Evolutionary conservation across 2,113 vertebrate species (phyloP), one percentile per base, ranked within the genome.

Genomic region (Sorex araneus): DNA sequence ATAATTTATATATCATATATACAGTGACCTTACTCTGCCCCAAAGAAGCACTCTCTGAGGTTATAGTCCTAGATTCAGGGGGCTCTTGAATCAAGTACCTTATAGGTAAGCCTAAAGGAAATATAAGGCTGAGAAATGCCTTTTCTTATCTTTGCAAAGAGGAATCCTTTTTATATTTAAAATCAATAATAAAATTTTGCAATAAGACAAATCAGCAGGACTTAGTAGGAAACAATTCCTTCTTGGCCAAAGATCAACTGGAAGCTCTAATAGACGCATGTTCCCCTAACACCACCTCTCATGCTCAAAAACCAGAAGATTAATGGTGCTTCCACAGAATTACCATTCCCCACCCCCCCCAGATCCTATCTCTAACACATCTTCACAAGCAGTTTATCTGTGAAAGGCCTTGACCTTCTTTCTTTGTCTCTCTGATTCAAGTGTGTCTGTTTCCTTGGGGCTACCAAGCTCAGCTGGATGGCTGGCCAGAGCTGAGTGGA

Each of bases 381-480:
- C 90, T 78, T 90, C 92, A 69, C 80, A 80, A 94, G 93, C 19
- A 93, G 71, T 66, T 95, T 92, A 92, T 93, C 43, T 82, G 27
- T 32, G 67, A 90, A 34, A 64, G 94, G 93, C 84, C 70, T 87
- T 94, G 95, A 97, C 91, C 95, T 83, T 75, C 79, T 87, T 94
- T 95, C 84, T 96, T 77, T 91, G 87, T 83, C 85, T 50, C 83
- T 96, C 92, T 32, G 27, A 90, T 95, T 95, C 87, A 90, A 97
- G 76, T 88, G 81, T 87, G 93, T 96, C 96, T 97, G 94, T 54
- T 71, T 97, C 97, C 94, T 97, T 63, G 25, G 94, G 94, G 93
- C 12, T 86, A 96, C 97, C 89, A 91, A 95, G 96, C 95, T 96
- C 88, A 86, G 96, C 91, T 91, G 95, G 95, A 96, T 83, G 95